Base-by-base conservation (phyloP, 2,113 vertebrate species). In the Eonycteris spelaea region DNA sequence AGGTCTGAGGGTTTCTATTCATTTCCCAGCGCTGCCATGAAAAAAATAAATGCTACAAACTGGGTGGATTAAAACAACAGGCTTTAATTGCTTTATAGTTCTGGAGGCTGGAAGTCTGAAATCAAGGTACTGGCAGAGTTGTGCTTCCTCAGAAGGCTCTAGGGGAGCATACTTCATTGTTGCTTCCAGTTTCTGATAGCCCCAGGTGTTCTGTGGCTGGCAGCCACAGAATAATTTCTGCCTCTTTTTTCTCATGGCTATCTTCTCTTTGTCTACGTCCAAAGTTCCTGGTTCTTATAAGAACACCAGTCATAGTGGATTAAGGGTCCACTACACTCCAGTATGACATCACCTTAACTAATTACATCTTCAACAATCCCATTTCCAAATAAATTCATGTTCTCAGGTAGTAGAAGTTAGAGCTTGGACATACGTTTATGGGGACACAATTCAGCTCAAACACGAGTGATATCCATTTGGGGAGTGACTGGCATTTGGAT, bases 361-460 rank as follows among this genome's bases (percentile, higher is more conserved):
- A 26, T 57, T 26, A 68, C 0, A 61, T 67, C 61, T 40, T 8
- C 28, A 71, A 59, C 28, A 80, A 55, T 85, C 16, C 7, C 18
- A 79, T 79, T 94, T 84, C 90, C 45, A 86, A 95, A 89, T 53
- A 73, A 93, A 78, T 57, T 84, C 33, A 28, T 18, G 65, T 59
- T 33, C 55, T 59, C 30, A 26, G 38, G 35, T 82, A 40, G 38
- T 82, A 24, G 55, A 16, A 8, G 4, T 74, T 57, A 80, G 9
- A 43, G 18, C 28, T 77, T 86, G 68, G 86, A 15, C 10, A 22
- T 73, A 61, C 45, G 22, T 89, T 53, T 91, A 16, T 2, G 38
- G 13, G 18, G 7, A 78, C 6, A 45, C 40, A 73, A 73, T 63
- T 92, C 18, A 90, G 68, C 30, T 21, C 51, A 18, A 83, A 90